Evolutionary conservation across 2,888 invertebrate genomes (phyloP), one percentile per base, ranked within the genome.

Genomic region (Tipula helvola): DNA sequence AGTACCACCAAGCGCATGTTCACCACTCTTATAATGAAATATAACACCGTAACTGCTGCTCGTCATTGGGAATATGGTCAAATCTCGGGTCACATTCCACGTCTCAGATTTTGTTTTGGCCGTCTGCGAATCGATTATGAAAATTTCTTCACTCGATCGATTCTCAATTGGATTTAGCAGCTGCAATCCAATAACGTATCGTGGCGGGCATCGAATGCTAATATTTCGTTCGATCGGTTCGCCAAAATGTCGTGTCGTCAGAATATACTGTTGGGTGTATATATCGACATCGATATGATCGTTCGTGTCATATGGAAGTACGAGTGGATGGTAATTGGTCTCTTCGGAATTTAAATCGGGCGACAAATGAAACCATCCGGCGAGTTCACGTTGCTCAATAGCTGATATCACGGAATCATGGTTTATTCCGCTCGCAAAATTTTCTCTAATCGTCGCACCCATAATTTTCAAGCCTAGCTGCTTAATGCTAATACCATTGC

Each of bases 101-200:
- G 94, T 91, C 86, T 94, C 94, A 28, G 95, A 94, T 36, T 92
- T 93, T 87, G 93, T 92, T 87, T 95, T 94, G 86, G 94, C 93
- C 86, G 94, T 94, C 89, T 95, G 94, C 0, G 96, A 95, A 90
- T 97, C 97, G 88, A 95, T 94, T 86, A 98, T 94, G 57, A 94
- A 93, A 87, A 98, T 95, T 88, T 94, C 93, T 92, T 98, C 98
- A 0, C 96, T 95, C 86, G 97, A 97, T 87, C 96, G 94, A 90
- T 96, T 96, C 89, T 97, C 96, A 87, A 97, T 96, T 0, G 98
- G 97, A 92, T 98, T 98, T 4, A 98, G 91, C 16, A 98, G 93
- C 91, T 98, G 97, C 84, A 98, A 94, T 5, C 97, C 97, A 86
- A 98, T 93, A 0, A 97, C 97, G 90, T 95, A 96, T 4, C 97